phyloP scores from a whole-genome alignment of 2,113 vertebrate species.

The Toxostoma redivivum region DNA sequence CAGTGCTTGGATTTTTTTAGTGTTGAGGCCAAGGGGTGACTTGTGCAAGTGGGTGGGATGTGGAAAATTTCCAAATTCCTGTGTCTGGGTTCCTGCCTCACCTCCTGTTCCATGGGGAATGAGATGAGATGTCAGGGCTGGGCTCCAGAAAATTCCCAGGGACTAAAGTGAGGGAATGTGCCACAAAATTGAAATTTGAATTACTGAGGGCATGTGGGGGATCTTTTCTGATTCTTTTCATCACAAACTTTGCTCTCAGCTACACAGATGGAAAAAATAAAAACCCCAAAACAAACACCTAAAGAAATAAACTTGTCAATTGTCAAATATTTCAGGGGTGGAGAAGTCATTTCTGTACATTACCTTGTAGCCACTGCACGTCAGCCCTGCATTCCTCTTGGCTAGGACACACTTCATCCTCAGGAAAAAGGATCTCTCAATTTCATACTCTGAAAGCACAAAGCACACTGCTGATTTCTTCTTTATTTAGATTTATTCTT shows the following conservation, averaged over 20 bases:
- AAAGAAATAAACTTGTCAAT: neutral
- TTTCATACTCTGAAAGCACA: slow-evolving; percentile 85
- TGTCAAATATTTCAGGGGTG: neutral
- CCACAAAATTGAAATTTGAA: neutral
- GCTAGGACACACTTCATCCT: slow-evolving; percentile 96
- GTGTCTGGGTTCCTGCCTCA: neutral
- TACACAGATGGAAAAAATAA: rapidly evolving
- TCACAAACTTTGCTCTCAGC: neutral
- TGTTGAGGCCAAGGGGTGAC: neutral
- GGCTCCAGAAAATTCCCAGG: neutral
- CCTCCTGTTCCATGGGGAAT: neutral
- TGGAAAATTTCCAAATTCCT: neutral
- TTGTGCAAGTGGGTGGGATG: neutral
- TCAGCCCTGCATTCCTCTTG: slow-evolving; percentile 91
- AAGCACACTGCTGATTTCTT: neutral
- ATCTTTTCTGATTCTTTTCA: neutral
- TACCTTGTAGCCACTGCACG: slow-evolving; percentile 96
- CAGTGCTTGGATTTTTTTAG: neutral
- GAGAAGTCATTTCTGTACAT: neutral
- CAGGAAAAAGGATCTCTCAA: slow-evolving; percentile 92
- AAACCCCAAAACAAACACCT: rapidly evolving
- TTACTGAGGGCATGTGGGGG: neutral
- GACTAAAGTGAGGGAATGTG: neutral
- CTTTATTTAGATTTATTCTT: neutral
- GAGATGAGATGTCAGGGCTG: neutral